Percentiles rank a stretch among this genome's conserved stretches.
phyloP scores from a whole-genome alignment of 1,140 invertebrate species.

The Hypothenemus hampei region DNA sequence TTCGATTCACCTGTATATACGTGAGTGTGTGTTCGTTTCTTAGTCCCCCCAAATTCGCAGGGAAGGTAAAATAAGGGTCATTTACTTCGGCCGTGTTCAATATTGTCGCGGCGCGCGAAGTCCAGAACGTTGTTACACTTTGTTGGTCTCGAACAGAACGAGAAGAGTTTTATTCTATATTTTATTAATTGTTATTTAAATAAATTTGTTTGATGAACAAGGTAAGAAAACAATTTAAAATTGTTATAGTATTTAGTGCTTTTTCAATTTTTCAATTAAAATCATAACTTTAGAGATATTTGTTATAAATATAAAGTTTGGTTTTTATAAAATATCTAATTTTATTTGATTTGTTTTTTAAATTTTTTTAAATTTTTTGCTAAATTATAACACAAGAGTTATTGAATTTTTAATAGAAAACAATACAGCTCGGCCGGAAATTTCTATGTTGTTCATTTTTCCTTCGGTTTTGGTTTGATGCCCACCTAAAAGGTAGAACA shows the following conservation, averaged over 20 bases:
- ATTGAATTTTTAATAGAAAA: not conserved
- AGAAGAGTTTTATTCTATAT: too few relatives aligned
- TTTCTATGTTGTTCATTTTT: not conserved
- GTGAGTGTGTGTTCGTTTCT: too few relatives aligned
- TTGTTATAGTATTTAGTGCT: too few relatives aligned
- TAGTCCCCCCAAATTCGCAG: not conserved
- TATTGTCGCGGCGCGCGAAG: not conserved
- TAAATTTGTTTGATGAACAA: too few relatives aligned
- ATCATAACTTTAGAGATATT: too few relatives aligned
- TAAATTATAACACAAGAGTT: not conserved
- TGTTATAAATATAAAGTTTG: not conserved
- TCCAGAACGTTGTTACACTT: not conserved
- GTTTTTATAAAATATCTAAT: not conserved
- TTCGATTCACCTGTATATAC: not conserved
- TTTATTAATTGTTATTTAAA: too few relatives aligned
- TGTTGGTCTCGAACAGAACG: not conserved
- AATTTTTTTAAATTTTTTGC: not conserved
- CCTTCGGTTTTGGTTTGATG: slow-evolving; percentile 12
- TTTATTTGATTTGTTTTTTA: not conserved
- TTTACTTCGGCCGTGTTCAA: not conserved
- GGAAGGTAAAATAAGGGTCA: slow-evolving; percentile 1
- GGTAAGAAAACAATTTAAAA: too few relatives aligned
- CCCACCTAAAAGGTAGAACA: not conserved
- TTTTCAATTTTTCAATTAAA: too few relatives aligned
- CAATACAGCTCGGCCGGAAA: not conserved